Evolutionary conservation across 1,140 invertebrate species (phyloP).

Genomic region (Drosophila ananassae): DNA sequence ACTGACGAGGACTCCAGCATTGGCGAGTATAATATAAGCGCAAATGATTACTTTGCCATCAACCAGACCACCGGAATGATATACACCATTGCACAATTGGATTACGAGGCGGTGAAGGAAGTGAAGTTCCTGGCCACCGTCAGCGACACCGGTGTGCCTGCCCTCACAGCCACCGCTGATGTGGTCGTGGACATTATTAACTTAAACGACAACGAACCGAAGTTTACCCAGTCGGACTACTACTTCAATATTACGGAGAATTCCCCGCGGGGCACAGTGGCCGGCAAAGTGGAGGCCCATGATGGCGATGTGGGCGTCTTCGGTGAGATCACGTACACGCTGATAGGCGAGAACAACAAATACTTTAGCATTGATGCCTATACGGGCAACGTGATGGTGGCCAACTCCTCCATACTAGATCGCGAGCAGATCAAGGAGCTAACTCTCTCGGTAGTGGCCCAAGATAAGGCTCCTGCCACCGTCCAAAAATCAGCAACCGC

Average conservation of each 20-base stretch:
- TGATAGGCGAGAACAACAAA: constrained; percentile 89
- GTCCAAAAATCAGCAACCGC: constrained; percentile 89
- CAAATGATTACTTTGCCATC: constrained; percentile 90
- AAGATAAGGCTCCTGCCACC: constrained; percentile 90
- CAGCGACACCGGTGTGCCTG: constrained; percentile 92
- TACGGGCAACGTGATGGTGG: constrained; percentile 92
- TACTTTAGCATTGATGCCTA: constrained; percentile 89
- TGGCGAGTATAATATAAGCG: constrained; percentile 86
- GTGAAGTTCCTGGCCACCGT: constrained; percentile 92
- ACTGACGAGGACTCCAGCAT: constrained; percentile 93
- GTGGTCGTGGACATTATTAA: constrained; percentile 92
- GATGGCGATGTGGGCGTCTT: constrained; percentile 91
- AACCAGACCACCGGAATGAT: constrained; percentile 92
- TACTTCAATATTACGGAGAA: constrained; percentile 90
- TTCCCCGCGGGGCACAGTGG: constrained; percentile 87
- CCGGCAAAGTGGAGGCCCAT: constrained; percentile 88
- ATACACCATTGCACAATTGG: constrained; percentile 90
- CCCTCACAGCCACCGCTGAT: constrained; percentile 89
- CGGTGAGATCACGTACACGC: constrained; percentile 90
- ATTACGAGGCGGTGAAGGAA: constrained; percentile 91
- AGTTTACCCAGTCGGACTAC: constrained; percentile 89
- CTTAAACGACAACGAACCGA: constrained; percentile 94
- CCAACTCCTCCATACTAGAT: constrained; percentile 90
- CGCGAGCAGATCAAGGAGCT: constrained; percentile 90
- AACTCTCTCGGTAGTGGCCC: constrained; percentile 91